phyloP scores from a whole-genome alignment of 2,113 vertebrate genomes.

The Rhinolophus ferrumequinum region DNA sequence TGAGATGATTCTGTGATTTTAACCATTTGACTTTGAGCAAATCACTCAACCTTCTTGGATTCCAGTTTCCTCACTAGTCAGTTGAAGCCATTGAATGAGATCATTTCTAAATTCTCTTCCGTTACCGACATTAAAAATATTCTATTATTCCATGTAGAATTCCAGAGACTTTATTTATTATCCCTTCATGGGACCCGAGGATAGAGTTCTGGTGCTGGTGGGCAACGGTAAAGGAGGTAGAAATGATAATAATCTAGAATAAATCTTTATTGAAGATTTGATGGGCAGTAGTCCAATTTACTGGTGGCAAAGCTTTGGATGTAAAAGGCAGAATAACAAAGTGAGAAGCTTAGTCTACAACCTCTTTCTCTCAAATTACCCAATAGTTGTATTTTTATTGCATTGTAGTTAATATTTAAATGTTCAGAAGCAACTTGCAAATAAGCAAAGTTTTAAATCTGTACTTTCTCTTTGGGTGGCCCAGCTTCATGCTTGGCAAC shows the following conservation, averaged over 20 bases:
- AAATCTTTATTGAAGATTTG: background rate
- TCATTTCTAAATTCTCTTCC: background rate
- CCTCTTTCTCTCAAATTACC: background rate
- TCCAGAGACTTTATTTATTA: background rate
- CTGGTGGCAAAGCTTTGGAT: background rate
- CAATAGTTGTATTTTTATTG: background rate
- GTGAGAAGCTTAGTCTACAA: background rate
- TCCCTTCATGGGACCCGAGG: background rate
- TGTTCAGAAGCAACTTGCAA: conserved; percentile 43
- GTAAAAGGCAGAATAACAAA: background rate
- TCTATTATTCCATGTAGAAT: background rate
- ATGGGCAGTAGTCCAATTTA: background rate
- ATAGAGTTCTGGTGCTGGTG: background rate
- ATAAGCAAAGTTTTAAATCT: conserved; percentile 47
- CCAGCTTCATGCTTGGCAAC: conserved; percentile 17
- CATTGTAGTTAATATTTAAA: conserved; percentile 13
- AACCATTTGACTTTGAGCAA: background rate
- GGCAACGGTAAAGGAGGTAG: background rate
- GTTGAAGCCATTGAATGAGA: background rate
- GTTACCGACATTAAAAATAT: background rate
- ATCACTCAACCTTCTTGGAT: background rate
- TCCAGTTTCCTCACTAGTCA: background rate
- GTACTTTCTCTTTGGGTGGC: conserved; percentile 10
- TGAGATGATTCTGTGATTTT: background rate
- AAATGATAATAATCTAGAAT: background rate